Evolutionary conservation across 53 echinoderm and acorn worm species (phyloP), one percentile per base, ranked within the genome.

Genomic region (Actinopyga echinites): DNA sequence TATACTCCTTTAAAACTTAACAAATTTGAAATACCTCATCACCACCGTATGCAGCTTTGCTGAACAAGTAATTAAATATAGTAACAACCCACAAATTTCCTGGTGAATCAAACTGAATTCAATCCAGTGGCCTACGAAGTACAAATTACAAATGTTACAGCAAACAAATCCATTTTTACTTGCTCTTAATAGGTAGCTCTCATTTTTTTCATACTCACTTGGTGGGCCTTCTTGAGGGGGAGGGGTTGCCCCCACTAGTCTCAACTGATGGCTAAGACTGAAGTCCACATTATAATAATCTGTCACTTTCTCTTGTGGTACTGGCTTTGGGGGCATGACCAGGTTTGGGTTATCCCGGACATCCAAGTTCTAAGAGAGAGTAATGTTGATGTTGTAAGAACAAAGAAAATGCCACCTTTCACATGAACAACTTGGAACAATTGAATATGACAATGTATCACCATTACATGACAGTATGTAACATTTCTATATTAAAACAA

Each of bases 261-360:
- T 62, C 26, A 97, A 84, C 85, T 97, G 97, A 66, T 93, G 91
- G 65, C 91, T 90, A 49, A 97, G 87, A 33, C 94, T 94, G 90
- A 97, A 97, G 84, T 97, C 97, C 36, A 97, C 90, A 74, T 97
- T 97, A 89, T 97, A 97, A 79, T 83, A 97, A 69, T 94, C 97
- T 0, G 85, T 90, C 21, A 92, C 97, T 74, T 90, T 94, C 82
- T 91, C 90, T 77, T 94, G 94, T 4, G 87, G 75, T 32, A 86
- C 62, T 3, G 94, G 97, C 71, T 97, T 97, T 1, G 97, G 94
- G 17, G 97, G 97, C 94, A 97, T 94, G 21, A 94, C 94, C 38
- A 94, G 86, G 53, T 97, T 90, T 26, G 97, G 99, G 67, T 95
- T 99, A 37, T 99, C 94, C 37, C 99, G 83, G 45, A 99, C 92